phyloP scores from a whole-genome alignment of 2,888 invertebrate species.

The Diachrysia chrysitis region DNA sequence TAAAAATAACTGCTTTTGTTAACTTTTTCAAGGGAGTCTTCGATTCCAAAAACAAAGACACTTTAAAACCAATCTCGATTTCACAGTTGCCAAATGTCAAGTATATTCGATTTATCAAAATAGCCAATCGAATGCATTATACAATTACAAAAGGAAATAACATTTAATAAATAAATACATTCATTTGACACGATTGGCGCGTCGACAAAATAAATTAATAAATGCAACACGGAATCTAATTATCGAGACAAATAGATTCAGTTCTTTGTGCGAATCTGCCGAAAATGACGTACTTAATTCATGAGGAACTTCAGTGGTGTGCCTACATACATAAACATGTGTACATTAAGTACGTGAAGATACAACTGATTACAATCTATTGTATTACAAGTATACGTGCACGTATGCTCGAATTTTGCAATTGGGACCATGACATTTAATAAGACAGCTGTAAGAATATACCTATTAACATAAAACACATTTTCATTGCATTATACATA shows the following conservation, averaged over 20 bases:
- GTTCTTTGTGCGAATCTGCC: conserved; percentile 52
- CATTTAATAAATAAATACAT: not conserved
- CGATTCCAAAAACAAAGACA: not conserved
- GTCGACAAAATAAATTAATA: conserved; percentile 15
- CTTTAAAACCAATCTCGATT: not conserved
- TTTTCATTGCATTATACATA: too few species aligned
- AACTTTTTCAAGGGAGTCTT: not conserved
- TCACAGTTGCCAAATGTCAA: not conserved
- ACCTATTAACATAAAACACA: too few species aligned
- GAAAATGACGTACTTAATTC: conserved; percentile 49
- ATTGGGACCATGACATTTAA: not conserved
- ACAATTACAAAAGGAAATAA: too few species aligned
- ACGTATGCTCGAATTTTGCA: not conserved
- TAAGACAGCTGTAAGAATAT: not conserved
- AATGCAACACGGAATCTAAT: conserved; percentile 55
- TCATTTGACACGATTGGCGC: not conserved
- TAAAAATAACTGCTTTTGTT: not conserved
- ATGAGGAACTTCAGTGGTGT: conserved; percentile 22
- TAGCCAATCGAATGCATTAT: too few species aligned
- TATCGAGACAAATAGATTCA: conserved; percentile 39
- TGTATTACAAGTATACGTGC: not conserved
- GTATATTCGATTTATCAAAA: not conserved
- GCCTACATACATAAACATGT: conserved; percentile 25
- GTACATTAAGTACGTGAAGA: conserved; percentile 3
- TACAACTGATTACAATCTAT: conserved; percentile 5